phyloP scores from a whole-genome alignment of 2,113 vertebrate species.

The Sula dactylatra region DNA sequence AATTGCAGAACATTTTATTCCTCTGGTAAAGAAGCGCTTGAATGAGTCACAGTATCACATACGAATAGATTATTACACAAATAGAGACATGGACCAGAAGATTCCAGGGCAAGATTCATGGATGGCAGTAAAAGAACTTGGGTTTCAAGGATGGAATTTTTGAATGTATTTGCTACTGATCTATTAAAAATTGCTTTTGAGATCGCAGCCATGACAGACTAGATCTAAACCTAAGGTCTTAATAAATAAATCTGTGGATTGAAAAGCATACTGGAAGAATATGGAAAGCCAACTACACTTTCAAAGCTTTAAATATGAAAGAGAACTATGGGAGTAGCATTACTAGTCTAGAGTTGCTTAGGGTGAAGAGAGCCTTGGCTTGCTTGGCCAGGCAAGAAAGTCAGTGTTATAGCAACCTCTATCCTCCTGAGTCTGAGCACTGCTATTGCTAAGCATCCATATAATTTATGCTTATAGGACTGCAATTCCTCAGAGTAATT shows the following conservation, averaged over 20 bases:
- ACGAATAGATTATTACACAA: neutral
- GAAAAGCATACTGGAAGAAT: neutral
- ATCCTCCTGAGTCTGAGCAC: neutral
- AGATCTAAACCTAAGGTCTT: neutral
- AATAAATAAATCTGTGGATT: neutral
- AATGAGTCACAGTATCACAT: neutral
- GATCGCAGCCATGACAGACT: neutral
- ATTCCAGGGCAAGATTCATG: neutral
- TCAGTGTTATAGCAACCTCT: neutral
- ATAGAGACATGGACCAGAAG: neutral
- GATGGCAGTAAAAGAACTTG: neutral
- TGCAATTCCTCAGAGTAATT: neutral
- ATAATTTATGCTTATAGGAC: slow-evolving; percentile 12
- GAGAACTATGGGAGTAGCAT: neutral
- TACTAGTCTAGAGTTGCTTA: neutral
- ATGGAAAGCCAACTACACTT: neutral
- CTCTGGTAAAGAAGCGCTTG: neutral
- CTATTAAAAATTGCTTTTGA: neutral
- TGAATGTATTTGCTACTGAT: neutral
- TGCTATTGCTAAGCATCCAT: slow-evolving; percentile 16
- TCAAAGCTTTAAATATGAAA: neutral
- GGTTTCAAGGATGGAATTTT: neutral
- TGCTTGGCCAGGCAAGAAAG: neutral
- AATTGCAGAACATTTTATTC: neutral
- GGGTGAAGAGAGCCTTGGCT: neutral